Base-by-base conservation (phyloP, 2,797 vertebrate species). In the Xenopus petersii region DNA sequence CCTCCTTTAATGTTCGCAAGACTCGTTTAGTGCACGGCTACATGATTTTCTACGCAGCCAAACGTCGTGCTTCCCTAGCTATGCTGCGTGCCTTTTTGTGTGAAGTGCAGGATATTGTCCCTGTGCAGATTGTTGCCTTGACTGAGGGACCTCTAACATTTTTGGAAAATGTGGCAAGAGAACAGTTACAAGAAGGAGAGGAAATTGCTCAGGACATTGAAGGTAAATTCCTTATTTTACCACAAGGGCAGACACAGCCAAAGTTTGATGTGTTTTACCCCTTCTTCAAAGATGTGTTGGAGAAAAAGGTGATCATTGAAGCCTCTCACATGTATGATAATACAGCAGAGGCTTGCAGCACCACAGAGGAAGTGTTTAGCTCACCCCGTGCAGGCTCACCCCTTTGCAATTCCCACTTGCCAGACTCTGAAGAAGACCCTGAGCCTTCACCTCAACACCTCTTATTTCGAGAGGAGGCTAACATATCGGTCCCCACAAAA, bases 281-380 rank as follows among this genome's bases (percentile, higher is more conserved):
- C 0, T 99, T 98, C 78, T 90, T 99, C 66, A 96, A 94, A 73
- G 97, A 99, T 0, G 95, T 94, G 1, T 81, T 94, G 67, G 97
- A 98, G 80, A 96, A 96, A 80, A 95, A 93, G 81, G 98, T 86
- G 68, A 92, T 98, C 17, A 88, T 99, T 0, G 97, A 99, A 81
- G 97, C 97, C 15, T 87, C 95, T 0, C 96, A 98, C 79, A 97
- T 96, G 94, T 99, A 98, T n/a, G 97, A 99, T 81, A 93, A 96
- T 5, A 95, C 86, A 2, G 95, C 97, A 0, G 97, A 99, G 71
- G 95, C 95, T 12, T 96, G 95, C 75, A 84, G 90, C 84, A 91
- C 92, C 4, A 93, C 92, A 0, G 97, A 99, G 81, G 96, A 92
- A 80, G 90, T 94, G 8, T 89, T 91, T 55, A 93, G 92, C 80